A percentile compares a stretch with the other conserved stretches of the same genome.
phyloP scores from a whole-genome alignment of 2,113 vertebrate genomes.

The Vidua chalybeata region DNA sequence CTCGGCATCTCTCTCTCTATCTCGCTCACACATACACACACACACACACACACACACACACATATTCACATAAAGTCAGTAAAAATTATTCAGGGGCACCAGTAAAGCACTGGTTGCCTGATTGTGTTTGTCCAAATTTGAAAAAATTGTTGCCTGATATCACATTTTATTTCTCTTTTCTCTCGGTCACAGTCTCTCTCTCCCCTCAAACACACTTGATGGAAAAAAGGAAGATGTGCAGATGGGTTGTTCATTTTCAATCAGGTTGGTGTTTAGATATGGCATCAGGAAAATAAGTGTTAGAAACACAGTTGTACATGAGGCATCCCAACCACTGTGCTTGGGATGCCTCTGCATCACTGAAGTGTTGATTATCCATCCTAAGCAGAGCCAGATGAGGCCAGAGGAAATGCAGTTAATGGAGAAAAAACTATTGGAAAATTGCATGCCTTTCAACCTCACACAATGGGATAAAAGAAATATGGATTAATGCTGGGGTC shows the following conservation, averaged over 20 bases:
- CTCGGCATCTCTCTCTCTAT: neutral
- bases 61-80: neutral
- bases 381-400: slow-evolving; percentile 43
- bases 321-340: neutral
- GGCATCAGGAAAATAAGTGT: slow-evolving; percentile 14
- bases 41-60: neutral
- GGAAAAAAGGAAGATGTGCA: neutral
- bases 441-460: slow-evolving; percentile 54
- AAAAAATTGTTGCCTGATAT: neutral
- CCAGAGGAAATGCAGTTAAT: slow-evolving; percentile 34
- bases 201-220: neutral
- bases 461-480: slow-evolving; percentile 63
- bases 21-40: neutral
- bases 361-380: slow-evolving; percentile 38
- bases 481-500: slow-evolving; percentile 54
- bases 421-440: slow-evolving; percentile 55
- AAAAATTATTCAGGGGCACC: neutral
- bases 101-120: neutral
- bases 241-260: neutral
- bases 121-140: neutral
- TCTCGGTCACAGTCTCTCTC: neutral
- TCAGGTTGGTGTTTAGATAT: slow-evolving; percentile 33
- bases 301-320: slow-evolving; percentile 25
- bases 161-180: neutral
- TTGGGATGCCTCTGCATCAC: slow-evolving; percentile 52